phyloP scores from a whole-genome alignment of 2,888 invertebrate genomes.

The Axea sp. region DNA sequence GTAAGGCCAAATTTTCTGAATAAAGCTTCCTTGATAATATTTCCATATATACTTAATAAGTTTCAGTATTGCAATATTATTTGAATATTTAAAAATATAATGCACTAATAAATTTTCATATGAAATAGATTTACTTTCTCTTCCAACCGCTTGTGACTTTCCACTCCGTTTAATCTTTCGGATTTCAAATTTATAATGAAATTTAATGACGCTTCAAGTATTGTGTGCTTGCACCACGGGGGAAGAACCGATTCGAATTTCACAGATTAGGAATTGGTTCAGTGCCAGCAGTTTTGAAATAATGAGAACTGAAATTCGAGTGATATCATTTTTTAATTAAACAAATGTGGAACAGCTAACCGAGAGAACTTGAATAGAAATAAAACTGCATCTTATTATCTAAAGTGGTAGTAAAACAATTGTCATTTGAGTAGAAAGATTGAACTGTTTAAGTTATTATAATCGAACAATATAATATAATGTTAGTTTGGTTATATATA shows the following conservation, averaged over 20 bases:
- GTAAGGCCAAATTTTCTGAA: conserved; percentile 30
- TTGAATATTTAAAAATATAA: conserved; percentile 47
- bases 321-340: conserved; percentile 26
- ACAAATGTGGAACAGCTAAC: too few species aligned
- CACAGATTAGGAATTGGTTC: conserved; percentile 44
- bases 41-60: conserved; percentile 47
- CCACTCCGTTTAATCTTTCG: conserved; percentile 53
- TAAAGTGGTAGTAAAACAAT: too few species aligned
- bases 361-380: too few species aligned
- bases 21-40: conserved; percentile 52
- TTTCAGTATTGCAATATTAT: conserved; percentile 39
- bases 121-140: conserved; percentile 50
- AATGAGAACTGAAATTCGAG: background rate
- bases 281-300: conserved; percentile 37
- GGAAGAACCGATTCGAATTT: conserved; percentile 17
- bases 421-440: too few species aligned
- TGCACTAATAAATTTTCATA: conserved; percentile 45
- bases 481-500: too few species aligned
- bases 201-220: conserved; percentile 57
- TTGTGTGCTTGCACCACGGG: conserved; percentile 23
- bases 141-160: conserved; percentile 41
- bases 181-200: conserved; percentile 57
- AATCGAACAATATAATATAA: too few species aligned
- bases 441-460: too few species aligned
- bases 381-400: too few species aligned